These are phyloP conservation scores for Agelas oroides DNA, from an alignment of 37 sponge, comb jelly and placozoan genomes.

Conservation along the genomic window DNA sequence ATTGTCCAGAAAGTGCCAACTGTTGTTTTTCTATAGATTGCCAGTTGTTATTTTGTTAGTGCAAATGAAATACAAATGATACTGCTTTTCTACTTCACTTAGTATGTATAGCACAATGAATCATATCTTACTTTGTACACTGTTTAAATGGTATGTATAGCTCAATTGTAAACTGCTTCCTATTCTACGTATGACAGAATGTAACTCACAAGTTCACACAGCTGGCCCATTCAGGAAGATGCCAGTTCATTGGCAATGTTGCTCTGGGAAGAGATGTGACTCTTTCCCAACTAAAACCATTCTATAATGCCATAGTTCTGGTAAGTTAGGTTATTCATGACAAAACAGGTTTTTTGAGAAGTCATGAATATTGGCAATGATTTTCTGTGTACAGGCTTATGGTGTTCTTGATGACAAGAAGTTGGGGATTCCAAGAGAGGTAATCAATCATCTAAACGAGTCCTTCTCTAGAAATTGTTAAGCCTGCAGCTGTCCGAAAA, in stretches of 20 bases:
- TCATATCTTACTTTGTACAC: too few species aligned
- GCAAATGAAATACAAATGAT: too few species aligned
- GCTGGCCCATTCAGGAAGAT: constrained; percentile 52
- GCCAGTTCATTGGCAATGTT: constrained; percentile 86
- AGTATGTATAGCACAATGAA: too few species aligned
- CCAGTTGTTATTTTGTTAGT: too few species aligned
- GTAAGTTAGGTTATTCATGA: constrained; percentile 16
- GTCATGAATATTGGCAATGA: background rate
- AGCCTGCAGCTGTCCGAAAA: too few species aligned
- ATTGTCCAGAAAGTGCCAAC: too few species aligned
- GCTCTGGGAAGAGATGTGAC: constrained; percentile 75
- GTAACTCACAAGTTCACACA: constrained; percentile 77
- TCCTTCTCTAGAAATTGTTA: background rate
- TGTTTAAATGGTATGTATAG: too few species aligned
- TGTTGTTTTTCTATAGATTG: too few species aligned
- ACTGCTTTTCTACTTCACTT: too few species aligned
- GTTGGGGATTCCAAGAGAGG: constrained; percentile 86
- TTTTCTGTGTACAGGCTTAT: constrained; percentile 64
- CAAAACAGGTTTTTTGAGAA: background rate
- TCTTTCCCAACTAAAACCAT: constrained; percentile 41
- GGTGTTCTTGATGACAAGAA: constrained; percentile 82
- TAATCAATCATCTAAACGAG: background rate
- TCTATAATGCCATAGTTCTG: constrained; percentile 85
- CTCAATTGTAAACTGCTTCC: too few species aligned
- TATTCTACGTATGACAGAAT: constrained; percentile 39